phyloP scores from a whole-genome alignment of 2,113 vertebrate genomes.

The Hyla sarda region DNA sequence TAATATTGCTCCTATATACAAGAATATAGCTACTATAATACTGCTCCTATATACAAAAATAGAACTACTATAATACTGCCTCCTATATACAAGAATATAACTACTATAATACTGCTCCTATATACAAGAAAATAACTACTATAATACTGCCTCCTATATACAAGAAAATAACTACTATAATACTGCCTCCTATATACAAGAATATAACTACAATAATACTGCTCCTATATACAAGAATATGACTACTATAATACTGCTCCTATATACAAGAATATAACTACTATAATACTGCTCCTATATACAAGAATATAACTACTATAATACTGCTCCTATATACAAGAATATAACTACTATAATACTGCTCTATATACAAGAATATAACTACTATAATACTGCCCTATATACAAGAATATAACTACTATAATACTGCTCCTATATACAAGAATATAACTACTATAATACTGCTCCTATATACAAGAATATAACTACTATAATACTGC shows the following conservation, averaged over 20 bases:
- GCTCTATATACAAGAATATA: too few species aligned
- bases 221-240: not conserved
- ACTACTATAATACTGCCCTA: too few species aligned
- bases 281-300: constrained; percentile 9
- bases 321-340: not conserved
- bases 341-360: too few species aligned
- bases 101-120: constrained; percentile 13
- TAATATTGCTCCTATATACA: too few species aligned
- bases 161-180: too few species aligned
- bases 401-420: constrained; percentile 4
- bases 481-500: not conserved
- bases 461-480: not conserved
- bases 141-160: constrained; percentile 1
- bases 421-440: not conserved
- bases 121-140: constrained; percentile 10
- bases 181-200: not conserved
- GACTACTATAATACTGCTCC: not conserved
- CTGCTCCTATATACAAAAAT: not conserved
- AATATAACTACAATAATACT: constrained; percentile 18
- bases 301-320: constrained; percentile 19
- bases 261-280: constrained; percentile 19
- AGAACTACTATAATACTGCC: constrained; percentile 5
- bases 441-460: constrained; percentile 14
- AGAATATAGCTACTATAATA: too few species aligned
- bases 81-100: constrained; percentile 4